Evolutionary conservation across 2,888 invertebrate genomes (phyloP).

Genomic region (Matsumyia berberina): DNA sequence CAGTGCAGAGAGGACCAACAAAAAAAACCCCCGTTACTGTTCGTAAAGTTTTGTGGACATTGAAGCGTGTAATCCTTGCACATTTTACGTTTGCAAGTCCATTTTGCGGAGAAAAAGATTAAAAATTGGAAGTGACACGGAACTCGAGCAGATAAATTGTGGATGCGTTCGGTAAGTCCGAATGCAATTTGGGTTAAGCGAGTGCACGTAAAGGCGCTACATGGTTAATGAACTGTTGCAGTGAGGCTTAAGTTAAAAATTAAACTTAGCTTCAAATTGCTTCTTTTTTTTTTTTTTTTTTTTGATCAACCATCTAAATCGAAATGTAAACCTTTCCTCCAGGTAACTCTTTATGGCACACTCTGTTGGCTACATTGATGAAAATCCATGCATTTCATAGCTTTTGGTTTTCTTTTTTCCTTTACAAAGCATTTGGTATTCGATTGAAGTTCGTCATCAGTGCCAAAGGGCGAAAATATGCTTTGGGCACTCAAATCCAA

Average conservation of each 20-base stretch:
- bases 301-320: too few relatives aligned
- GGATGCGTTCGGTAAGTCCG: slow-evolving; percentile 8
- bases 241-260: background rate
- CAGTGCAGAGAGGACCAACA: slow-evolving; percentile 3
- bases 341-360: too few relatives aligned
- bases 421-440: too few relatives aligned
- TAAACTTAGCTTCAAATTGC: too few relatives aligned
- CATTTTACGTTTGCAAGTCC: slow-evolving; percentile 12
- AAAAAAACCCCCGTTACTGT: slow-evolving; percentile 3
- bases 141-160: slow-evolving; percentile 7
- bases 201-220: background rate
- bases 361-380: too few relatives aligned
- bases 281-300: too few relatives aligned
- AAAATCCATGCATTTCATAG: too few relatives aligned
- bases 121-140: slow-evolving; percentile 3
- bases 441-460: too few relatives aligned
- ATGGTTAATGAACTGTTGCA: slow-evolving; percentile 12
- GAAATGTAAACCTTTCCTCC: too few relatives aligned
- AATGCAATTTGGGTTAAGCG: slow-evolving; percentile 31
- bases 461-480: too few relatives aligned
- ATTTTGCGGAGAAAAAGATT: slow-evolving; percentile 5
- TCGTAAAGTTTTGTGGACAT: slow-evolving; percentile 14
- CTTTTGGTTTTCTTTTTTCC: too few relatives aligned
- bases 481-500: too few relatives aligned
- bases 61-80: slow-evolving; percentile 12